These are phyloP conservation scores for Morone saxatilis DNA, from an alignment of 2,113 vertebrate genomes.

Conservation along the genomic window DNA sequence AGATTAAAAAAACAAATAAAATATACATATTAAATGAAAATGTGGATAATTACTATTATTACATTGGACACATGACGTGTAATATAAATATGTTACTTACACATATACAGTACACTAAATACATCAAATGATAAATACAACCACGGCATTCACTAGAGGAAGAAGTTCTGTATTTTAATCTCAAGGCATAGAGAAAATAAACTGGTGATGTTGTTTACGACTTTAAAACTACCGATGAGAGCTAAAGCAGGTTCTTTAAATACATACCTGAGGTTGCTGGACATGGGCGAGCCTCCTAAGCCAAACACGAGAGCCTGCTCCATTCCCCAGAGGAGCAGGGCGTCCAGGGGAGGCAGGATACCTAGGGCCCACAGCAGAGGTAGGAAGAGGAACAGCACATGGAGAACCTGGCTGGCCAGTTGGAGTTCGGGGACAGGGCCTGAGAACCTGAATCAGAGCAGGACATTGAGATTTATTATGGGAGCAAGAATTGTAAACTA, in stretches of 20 bases:
- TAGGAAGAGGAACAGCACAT: constrained; percentile 92
- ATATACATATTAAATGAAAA: no score
- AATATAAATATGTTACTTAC: no score
- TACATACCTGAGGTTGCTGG: constrained; percentile 89
- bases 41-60: no score
- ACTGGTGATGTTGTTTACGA: neutral
- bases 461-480: constrained; percentile 10
- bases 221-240: neutral
- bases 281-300: constrained; percentile 95
- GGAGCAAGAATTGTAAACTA: neutral
- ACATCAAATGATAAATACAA: constrained; percentile 1
- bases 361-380: constrained; percentile 95
- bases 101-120: no score
- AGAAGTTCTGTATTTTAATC: neutral
- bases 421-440: constrained; percentile 87
- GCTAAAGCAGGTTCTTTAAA: neutral
- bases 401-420: constrained; percentile 92
- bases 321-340: constrained; percentile 94
- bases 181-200: neutral
- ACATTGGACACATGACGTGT: no score
- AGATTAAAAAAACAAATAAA: neutral
- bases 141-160: neutral
- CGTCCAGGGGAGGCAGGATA: constrained; percentile 93
- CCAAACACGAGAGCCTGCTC: constrained; percentile 94
- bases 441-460: constrained; percentile 85